Conservation (phyloP, 2,113 vertebrate species). For the Antidorcas marsupialis region DNA sequence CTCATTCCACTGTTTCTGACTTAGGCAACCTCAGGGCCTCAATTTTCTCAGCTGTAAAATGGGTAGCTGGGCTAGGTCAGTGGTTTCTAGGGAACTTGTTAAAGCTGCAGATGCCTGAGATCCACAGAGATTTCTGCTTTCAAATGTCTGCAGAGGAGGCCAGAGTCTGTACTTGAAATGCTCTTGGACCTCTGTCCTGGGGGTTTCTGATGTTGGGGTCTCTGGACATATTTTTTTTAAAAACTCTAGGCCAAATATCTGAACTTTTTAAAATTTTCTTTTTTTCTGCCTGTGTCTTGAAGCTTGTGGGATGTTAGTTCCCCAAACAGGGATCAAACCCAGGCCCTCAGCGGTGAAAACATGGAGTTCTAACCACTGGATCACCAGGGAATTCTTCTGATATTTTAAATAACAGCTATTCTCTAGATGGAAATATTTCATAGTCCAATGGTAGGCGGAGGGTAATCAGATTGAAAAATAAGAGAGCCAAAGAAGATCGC, state of each 20-base stretch:
- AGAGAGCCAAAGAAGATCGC: not conserved
- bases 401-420: not conserved
- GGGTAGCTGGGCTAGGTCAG: not conserved
- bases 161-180: not conserved
- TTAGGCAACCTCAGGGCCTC: not conserved
- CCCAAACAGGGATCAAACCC: not conserved
- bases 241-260: not conserved
- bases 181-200: not conserved
- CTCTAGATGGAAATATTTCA: not conserved
- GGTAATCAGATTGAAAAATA: not conserved
- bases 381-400: not conserved
- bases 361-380: not conserved
- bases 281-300: not conserved
- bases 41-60: not conserved
- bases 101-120: not conserved
- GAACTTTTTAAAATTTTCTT: not conserved
- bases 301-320: not conserved
- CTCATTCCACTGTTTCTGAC: not conserved
- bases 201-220: not conserved
- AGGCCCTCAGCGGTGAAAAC: not conserved
- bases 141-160: not conserved
- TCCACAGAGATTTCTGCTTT: not conserved
- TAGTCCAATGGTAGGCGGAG: not conserved
- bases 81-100: not conserved
- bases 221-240: not conserved